A percentile compares a stretch with the other conserved stretches of the same genome.
Conservation (phyloP, 1,140 invertebrate genomes). For the Parasteatoda tepidariorum region DNA sequence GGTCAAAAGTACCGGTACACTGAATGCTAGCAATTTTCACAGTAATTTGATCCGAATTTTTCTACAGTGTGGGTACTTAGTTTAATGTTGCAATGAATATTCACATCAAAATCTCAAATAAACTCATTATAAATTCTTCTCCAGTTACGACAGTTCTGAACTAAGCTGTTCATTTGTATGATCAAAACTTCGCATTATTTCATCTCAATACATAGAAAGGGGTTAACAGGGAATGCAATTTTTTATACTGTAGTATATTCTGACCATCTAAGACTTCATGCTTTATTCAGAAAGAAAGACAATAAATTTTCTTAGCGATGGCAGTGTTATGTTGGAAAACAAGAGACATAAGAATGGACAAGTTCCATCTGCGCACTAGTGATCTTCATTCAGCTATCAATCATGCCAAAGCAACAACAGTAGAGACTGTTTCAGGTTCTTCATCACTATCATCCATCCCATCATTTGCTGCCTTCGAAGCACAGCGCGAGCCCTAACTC, state of each 20-base stretch:
- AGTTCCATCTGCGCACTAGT: conserved; percentile 42
- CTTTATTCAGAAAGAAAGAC: neutral
- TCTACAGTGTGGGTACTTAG: too few species aligned
- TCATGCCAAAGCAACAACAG: conserved; percentile 52
- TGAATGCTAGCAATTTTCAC: too few species aligned
- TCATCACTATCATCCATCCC: conserved; percentile 52
- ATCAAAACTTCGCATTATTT: too few species aligned
- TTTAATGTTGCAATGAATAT: too few species aligned
- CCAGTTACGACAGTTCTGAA: too few species aligned
- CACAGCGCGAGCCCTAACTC: conserved; percentile 11
- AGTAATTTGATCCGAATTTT: too few species aligned
- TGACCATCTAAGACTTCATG: neutral
- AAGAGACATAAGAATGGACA: conserved; percentile 35
- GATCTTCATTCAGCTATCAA: conserved; percentile 54
- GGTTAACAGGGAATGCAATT: neutral
- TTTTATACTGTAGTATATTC: neutral
- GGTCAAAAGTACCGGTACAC: too few species aligned
- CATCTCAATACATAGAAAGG: too few species aligned
- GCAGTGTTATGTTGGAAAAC: conserved; percentile 39
- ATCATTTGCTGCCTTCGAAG: conserved; percentile 55
- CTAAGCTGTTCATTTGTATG: too few species aligned
- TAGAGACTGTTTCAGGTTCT: conserved; percentile 39
- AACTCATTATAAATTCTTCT: too few species aligned
- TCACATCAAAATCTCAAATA: too few species aligned
- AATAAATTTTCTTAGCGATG: conserved; percentile 42